Evolutionary conservation across 2,888 invertebrate species (phyloP).

Genomic region (Norana najaformis): DNA sequence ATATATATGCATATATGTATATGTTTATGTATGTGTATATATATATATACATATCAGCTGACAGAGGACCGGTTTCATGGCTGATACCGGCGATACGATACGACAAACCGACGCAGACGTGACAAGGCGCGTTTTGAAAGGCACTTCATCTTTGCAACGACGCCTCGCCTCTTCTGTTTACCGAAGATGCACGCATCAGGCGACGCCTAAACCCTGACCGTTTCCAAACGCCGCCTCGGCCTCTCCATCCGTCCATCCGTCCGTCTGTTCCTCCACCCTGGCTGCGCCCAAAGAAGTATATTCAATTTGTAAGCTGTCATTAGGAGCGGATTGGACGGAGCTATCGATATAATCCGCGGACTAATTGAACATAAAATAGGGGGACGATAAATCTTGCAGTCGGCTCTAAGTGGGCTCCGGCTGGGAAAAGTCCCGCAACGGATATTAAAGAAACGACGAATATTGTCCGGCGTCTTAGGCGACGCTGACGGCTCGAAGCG

Average conservation of each 20-base stretch:
- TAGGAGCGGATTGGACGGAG: neutral
- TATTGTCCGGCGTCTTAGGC: neutral
- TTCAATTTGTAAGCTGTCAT: slow-evolving; percentile 26
- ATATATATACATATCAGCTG: neutral
- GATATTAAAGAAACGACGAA: slow-evolving; percentile 23
- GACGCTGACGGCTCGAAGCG: neutral
- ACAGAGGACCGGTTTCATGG: neutral
- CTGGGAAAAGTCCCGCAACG: slow-evolving; percentile 4
- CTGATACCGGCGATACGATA: neutral
- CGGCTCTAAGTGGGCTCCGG: neutral
- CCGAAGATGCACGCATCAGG: neutral
- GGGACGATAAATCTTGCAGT: neutral
- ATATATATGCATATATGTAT: neutral
- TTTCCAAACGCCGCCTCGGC: neutral
- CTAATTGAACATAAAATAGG: slow-evolving; percentile 24
- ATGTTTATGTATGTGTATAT: neutral
- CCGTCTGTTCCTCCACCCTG: neutral
- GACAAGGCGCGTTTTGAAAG: neutral
- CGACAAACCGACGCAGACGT: neutral
- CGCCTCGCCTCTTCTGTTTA: neutral
- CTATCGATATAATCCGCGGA: neutral
- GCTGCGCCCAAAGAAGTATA: neutral
- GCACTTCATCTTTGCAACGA: neutral
- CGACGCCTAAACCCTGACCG: neutral
- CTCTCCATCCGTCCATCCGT: too few species aligned